A percentile compares a stretch with the other conserved stretches of the same genome.
These are phyloP conservation scores for Clangula hyemalis DNA, from an alignment of 2,797 vertebrate genomes.

Conservation along the genomic window DNA sequence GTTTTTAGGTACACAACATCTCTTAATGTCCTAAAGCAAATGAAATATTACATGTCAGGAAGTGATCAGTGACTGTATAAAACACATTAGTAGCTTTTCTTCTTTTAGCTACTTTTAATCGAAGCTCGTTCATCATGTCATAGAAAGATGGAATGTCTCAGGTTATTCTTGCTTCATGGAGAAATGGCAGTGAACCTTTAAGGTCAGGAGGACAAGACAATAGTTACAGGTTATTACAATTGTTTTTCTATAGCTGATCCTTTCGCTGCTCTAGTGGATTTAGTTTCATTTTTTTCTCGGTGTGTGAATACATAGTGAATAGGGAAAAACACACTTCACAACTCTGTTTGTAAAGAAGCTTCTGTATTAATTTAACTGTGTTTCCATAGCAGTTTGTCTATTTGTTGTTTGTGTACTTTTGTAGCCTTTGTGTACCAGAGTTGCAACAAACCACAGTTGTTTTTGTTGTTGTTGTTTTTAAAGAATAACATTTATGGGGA, in stretches of 20 bases:
- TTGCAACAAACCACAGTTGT: neutral
- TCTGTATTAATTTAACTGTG: neutral
- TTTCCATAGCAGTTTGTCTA: neutral
- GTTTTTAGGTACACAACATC: conserved; percentile 74
- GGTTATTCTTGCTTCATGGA: conserved; percentile 63
- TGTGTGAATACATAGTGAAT: neutral
- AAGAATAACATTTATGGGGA: neutral
- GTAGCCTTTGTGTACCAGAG: neutral
- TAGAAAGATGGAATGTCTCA: conserved; percentile 69
- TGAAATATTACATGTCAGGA: conserved; percentile 79
- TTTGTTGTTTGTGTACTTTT: neutral
- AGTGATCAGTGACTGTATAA: conserved; percentile 80
- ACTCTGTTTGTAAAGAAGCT: neutral
- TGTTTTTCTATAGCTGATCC: conserved; percentile 36
- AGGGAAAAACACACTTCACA: neutral
- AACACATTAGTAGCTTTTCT: conserved; percentile 79
- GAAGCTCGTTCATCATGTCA: conserved; percentile 74
- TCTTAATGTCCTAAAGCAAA: conserved; percentile 75
- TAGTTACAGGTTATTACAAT: conserved; percentile 69
- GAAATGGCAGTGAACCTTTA: conserved; percentile 64
- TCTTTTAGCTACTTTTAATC: conserved; percentile 77
- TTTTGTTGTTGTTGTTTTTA: neutral
- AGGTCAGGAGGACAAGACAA: conserved; percentile 71
- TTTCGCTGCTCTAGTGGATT: neutral
- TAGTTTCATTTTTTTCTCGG: neutral